Evolutionary conservation across 2,888 invertebrate species (phyloP).

Genomic region (Hofmannophila pseudospretella): DNA sequence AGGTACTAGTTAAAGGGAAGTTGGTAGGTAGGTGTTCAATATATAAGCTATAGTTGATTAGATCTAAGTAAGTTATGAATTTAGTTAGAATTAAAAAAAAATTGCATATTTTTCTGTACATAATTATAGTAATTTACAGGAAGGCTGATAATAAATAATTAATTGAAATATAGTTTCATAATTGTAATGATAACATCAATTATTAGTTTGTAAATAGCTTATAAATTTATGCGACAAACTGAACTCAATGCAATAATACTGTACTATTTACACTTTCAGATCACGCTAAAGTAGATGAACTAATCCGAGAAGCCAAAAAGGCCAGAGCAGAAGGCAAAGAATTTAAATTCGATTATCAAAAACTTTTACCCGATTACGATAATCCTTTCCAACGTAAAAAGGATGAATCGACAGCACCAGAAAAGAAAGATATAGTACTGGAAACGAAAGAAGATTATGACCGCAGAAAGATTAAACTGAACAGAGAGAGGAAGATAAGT

Average conservation of each 20-base stretch:
- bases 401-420: slow-evolving; percentile 25
- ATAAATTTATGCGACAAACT: not conserved
- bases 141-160: too few relatives aligned
- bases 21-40: too few relatives aligned
- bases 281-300: slow-evolving; percentile 58
- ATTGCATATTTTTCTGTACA: too few relatives aligned
- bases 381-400: slow-evolving; percentile 67
- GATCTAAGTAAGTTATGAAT: too few relatives aligned
- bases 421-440: slow-evolving; percentile 28
- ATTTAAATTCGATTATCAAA: slow-evolving; percentile 67
- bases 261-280: slow-evolving; percentile 51
- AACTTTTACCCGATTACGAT: slow-evolving; percentile 60
- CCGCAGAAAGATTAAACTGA: slow-evolving; percentile 3
- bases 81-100: too few relatives aligned
- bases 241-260: not conserved
- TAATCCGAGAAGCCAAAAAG: slow-evolving; percentile 64
- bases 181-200: slow-evolving; percentile 1
- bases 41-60: not conserved
- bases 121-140: too few relatives aligned
- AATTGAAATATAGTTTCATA: too few relatives aligned
- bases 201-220: slow-evolving; percentile 3
- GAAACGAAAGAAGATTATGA: slow-evolving; percentile 14
- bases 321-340: slow-evolving; percentile 58
- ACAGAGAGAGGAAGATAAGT: slow-evolving; percentile 19
- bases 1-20: too few relatives aligned